Base-by-base conservation (phyloP, 2,888 invertebrate genomes). In the Latrodectus elegans region DNA sequence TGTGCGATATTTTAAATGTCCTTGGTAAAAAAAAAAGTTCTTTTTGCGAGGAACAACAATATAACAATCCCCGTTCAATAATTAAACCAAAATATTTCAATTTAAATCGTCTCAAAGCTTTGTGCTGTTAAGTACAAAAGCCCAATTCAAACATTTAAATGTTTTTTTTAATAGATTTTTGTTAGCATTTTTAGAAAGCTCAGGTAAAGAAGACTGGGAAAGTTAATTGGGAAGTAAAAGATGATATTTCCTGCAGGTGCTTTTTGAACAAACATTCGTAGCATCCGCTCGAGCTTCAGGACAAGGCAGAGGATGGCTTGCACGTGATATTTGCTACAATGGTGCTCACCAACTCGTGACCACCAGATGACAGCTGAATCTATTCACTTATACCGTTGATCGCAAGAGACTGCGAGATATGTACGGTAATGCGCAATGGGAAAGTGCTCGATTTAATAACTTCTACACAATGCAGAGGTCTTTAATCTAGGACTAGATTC, bases 201-300 rank as follows among this genome's bases (percentile, higher is more conserved):
- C 79, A 75, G 65, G 84, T 73, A 73, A 4, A 60, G 55, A 74
- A 82, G 68, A 49, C 49, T 68, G 52, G 70, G 64, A 60, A 74
- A 79, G 60, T 74, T 85, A 85, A 85, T 85, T 85, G 85, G 85
- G 67, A 78, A 26, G 14, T 11, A 76, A 71, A 71, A 53, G 72
- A 81, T 67, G 81, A 81, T 81, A 81, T 86, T 86, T 86, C 86
- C 86, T 86, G 86, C 86, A 86, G 86, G 81, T 86, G 86, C 49
- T 71, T 64, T 38, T 52, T 71, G 72, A 14, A 65, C 86, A 86
- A 86, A 86, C 51, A 86, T 74, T 65, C 49, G 64, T 72, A 72
- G 76, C 74, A 86, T 86, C 80, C 86, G 86, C 51, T 65, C 53
- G 65, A 9, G n/a, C 22, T 71, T 22, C 22, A 6, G 60, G n/a